Base-by-base conservation (phyloP, 2,113 vertebrate genomes). In the Electrona antarctica region DNA sequence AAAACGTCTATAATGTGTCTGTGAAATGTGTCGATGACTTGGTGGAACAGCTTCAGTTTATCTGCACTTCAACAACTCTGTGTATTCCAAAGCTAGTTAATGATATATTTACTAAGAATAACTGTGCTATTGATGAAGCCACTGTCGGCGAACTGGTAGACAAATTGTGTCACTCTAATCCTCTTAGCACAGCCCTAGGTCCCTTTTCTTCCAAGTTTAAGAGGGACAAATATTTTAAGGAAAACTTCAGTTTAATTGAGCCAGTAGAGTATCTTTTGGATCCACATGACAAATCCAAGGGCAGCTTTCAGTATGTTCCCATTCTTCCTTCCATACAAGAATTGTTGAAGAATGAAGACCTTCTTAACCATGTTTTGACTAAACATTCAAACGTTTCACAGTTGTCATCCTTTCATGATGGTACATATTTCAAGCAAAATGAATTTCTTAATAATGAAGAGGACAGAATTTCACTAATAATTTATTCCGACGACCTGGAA, bases 31-130 rank as follows among this genome's bases (percentile, higher is more conserved):
- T 81, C 63, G 48, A 81, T 73, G 57, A 28, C 62, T 81, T 67
- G 7, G 64, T 81, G 50, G 69, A 73, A 56, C 60, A 79, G 8
- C 66, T 74, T 49, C 76, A 82, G n/a, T 82, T 79, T 29, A 79
- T 82, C 29, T 74, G 11, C 52, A 29, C 52, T 49, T 69, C 60
- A 60, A 54, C 66, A 74, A 21, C 21, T 62, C 62, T 51, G 28
- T 71, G 50, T 67, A 14, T 71, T 50, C 60, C 45, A 81, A 72
- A 68, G 29, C 28, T 70, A 49, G 7, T 74, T 70, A 50, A 71
- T 65, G 58, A 51, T 28, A 69, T 46, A 46, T n/a, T 73, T 21
- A 73, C 51, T 15, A 50, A 8, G 59, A 60, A 84, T 48, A 62
- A 81, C 41, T 81, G 78, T 15, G 45, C 14, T 64, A 63, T 82